phyloP scores from a whole-genome alignment of 2,888 invertebrate species.

The Agapostemon virescens region DNA sequence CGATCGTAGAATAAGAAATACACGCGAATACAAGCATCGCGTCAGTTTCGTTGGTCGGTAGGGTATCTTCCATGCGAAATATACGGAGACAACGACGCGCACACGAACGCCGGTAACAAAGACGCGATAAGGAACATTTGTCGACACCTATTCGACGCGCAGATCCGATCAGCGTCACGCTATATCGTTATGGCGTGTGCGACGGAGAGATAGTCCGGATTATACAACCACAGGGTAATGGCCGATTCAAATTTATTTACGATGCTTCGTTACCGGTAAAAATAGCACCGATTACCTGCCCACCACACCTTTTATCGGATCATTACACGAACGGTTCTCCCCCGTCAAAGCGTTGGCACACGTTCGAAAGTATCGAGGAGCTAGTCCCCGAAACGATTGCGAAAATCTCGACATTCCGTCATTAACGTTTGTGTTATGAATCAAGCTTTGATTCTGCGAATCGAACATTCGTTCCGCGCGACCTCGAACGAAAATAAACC shows the following conservation, averaged over 20 bases:
- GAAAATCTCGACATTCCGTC: slow-evolving; percentile 30
- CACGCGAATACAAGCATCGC: neutral
- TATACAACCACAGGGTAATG: slow-evolving; percentile 27
- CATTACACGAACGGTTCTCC: slow-evolving; percentile 2
- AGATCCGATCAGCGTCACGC: slow-evolving; percentile 1
- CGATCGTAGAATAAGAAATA: neutral
- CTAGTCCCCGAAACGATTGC: slow-evolving; percentile 1
- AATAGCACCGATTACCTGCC: slow-evolving; percentile 9
- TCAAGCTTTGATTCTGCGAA: slow-evolving; percentile 1
- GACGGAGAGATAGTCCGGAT: neutral
- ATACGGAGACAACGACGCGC: neutral
- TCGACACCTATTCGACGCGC: slow-evolving; percentile 8
- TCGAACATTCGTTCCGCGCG: neutral
- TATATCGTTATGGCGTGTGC: slow-evolving; percentile 11
- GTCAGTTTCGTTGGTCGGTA: neutral
- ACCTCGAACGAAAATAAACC: neutral
- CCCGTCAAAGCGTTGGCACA: slow-evolving; percentile 8
- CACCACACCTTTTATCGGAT: slow-evolving; percentile 4
- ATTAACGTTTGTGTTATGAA: slow-evolving; percentile 4
- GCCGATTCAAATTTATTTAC: slow-evolving; percentile 29
- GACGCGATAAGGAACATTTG: neutral
- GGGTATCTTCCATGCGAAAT: neutral
- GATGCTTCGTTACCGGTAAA: slow-evolving; percentile 14
- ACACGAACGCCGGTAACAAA: neutral
- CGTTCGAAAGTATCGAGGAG: slow-evolving; percentile 17